These are phyloP conservation scores for Molossus alvarezi DNA, from an alignment of 2,797 vertebrate genomes.

Conservation along the genomic window DNA sequence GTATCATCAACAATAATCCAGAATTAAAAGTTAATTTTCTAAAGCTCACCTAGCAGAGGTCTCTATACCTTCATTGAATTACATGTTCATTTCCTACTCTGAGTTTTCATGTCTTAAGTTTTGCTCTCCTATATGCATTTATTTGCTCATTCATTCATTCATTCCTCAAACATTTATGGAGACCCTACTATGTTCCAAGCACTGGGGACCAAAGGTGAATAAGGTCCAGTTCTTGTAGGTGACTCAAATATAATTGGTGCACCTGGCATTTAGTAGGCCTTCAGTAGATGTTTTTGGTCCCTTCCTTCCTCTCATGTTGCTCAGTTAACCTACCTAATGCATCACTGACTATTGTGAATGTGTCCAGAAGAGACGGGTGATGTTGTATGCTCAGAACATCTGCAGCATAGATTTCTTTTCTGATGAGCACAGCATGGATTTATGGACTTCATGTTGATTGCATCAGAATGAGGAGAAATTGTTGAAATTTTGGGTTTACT, in stretches of 20 bases:
- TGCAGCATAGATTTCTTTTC: background rate
- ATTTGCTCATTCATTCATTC: background rate
- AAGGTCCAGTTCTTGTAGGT: background rate
- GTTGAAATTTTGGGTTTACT: background rate
- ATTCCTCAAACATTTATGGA: constrained; percentile 49
- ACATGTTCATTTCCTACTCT: background rate
- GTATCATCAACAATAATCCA: background rate
- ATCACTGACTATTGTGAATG: background rate
- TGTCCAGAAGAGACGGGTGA: background rate
- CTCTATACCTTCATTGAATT: background rate
- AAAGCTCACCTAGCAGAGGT: background rate
- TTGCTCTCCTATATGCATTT: background rate
- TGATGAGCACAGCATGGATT: background rate
- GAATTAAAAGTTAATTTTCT: constrained; percentile 38
- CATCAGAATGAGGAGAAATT: background rate
- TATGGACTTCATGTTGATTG: background rate
- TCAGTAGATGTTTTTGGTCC: background rate
- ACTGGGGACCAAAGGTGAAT: background rate
- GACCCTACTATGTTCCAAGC: constrained; percentile 19
- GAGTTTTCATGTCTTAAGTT: background rate
- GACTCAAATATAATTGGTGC: background rate
- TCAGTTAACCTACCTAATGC: background rate
- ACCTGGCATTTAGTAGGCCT: constrained; percentile 10
- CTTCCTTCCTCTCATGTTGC: background rate
- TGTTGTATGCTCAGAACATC: background rate